Percentiles rank a stretch among this genome's conserved stretches.
These are phyloP conservation scores for Apocheima hispidaria DNA, from an alignment of 2,888 invertebrate species.

Conservation along the genomic window DNA sequence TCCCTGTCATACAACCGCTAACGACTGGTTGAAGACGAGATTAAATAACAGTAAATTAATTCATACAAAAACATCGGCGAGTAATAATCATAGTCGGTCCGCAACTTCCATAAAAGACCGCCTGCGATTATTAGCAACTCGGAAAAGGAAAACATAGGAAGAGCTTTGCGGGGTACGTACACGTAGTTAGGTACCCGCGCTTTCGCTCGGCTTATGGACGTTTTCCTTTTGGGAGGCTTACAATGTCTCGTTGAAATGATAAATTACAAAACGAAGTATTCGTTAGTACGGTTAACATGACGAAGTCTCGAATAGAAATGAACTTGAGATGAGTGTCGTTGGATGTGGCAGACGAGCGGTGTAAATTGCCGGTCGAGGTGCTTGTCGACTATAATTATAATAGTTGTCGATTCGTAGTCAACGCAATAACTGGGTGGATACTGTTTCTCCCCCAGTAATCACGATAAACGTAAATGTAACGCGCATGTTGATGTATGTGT, in stretches of 20 bases:
- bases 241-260: constrained; percentile 70
- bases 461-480: constrained; percentile 39
- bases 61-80: constrained; percentile 68
- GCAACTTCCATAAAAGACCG: constrained; percentile 81
- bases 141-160: constrained; percentile 73
- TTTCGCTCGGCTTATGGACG: constrained; percentile 64
- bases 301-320: constrained; percentile 44
- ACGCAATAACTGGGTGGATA: constrained; percentile 49
- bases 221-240: constrained; percentile 75
- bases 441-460: constrained; percentile 39
- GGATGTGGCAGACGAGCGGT: constrained; percentile 63
- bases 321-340: constrained; percentile 47
- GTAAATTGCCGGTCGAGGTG: constrained; percentile 51
- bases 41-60: constrained; percentile 71
- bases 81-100: constrained; percentile 70
- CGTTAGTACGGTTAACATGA: constrained; percentile 44
- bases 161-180: constrained; percentile 75
- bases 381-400: constrained; percentile 44
- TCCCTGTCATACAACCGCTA: constrained; percentile 71
- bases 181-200: constrained; percentile 72
- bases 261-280: constrained; percentile 47
- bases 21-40: constrained; percentile 67
- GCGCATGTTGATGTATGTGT: constrained; percentile 36
- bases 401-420: constrained; percentile 44
- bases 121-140: constrained; percentile 69